phyloP scores from a whole-genome alignment of 2,888 invertebrate species.

The Pteria penguin region DNA sequence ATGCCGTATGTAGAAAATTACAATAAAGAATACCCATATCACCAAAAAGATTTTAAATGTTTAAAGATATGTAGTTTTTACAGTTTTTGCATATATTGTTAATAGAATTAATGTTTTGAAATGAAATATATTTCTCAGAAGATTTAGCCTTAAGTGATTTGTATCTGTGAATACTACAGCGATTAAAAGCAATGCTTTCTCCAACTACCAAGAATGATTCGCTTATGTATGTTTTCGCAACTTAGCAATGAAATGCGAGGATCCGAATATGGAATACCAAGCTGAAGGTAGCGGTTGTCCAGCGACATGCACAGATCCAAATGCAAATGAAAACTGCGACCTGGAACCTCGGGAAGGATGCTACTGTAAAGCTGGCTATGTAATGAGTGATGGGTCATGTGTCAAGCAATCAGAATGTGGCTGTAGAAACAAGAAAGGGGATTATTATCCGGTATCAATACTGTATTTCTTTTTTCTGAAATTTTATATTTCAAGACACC shows the following conservation, averaged over 20 bases:
- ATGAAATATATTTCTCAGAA: too few species aligned
- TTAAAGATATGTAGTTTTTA: too few species aligned
- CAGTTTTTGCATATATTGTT: too few species aligned
- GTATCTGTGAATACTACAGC: too few species aligned
- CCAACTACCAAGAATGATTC: neutral
- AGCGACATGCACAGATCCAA: slow-evolving; percentile 41
- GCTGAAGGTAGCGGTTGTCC: slow-evolving; percentile 34
- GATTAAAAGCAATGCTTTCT: too few species aligned
- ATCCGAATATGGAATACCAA: slow-evolving; percentile 38
- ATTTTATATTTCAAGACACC: too few species aligned
- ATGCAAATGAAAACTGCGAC: slow-evolving; percentile 27
- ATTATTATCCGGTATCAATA: slow-evolving; percentile 43
- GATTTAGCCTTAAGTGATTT: too few species aligned
- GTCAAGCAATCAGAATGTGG: slow-evolving; percentile 40
- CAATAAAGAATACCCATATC: too few species aligned
- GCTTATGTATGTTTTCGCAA: neutral
- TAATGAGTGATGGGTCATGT: slow-evolving; percentile 43
- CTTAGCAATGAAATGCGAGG: slow-evolving; percentile 44
- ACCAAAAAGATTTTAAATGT: too few species aligned
- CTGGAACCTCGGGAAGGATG: slow-evolving; percentile 43
- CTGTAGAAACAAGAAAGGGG: slow-evolving; percentile 32
- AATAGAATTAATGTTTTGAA: too few species aligned
- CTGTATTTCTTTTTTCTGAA: too few species aligned
- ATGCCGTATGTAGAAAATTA: slow-evolving; percentile 50
- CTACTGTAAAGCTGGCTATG: slow-evolving; percentile 41